Percentiles rank a stretch among this genome's conserved stretches.
Evolutionary conservation across 2,113 vertebrate species (phyloP).

Genomic region (Pardalotus punctatus): DNA sequence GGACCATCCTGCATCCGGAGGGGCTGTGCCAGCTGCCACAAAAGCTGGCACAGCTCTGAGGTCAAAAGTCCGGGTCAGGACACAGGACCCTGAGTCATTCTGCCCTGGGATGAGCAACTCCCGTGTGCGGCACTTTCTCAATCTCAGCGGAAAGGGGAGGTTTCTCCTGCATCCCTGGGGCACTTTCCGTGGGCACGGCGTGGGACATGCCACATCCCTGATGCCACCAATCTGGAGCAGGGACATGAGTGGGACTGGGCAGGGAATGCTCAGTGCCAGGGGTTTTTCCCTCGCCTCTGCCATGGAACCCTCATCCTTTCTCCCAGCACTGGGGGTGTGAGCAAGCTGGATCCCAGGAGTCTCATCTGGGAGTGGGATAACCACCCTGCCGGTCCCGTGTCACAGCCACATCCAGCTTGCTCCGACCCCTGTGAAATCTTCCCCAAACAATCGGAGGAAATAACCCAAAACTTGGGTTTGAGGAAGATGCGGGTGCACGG

Average conservation of each 20-base stretch:
- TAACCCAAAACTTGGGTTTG: rapidly evolving
- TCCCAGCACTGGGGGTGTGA: neutral
- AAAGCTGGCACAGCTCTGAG: neutral
- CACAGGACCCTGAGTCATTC: slow-evolving; percentile 20
- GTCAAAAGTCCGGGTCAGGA: neutral
- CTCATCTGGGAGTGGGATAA: neutral
- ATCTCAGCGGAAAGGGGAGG: neutral
- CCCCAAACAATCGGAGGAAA: rapidly evolving
- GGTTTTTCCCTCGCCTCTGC: neutral
- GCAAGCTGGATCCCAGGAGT: neutral
- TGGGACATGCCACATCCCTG: neutral
- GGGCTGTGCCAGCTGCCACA: neutral
- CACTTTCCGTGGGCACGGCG: neutral
- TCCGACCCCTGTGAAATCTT: rapidly evolving
- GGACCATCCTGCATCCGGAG: neutral
- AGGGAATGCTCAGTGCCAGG: neutral
- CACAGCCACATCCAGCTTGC: neutral
- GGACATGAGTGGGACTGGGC: rapidly evolving
- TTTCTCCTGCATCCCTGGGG: neutral
- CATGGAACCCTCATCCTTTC: neutral
- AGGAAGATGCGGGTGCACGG: rapidly evolving
- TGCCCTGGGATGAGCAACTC: neutral
- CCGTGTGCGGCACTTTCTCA: neutral
- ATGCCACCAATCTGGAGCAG: neutral
- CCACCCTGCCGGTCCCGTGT: rapidly evolving